Conservation (phyloP, 2,797 vertebrate genomes). For the Rhynchonycteris naso region DNA sequence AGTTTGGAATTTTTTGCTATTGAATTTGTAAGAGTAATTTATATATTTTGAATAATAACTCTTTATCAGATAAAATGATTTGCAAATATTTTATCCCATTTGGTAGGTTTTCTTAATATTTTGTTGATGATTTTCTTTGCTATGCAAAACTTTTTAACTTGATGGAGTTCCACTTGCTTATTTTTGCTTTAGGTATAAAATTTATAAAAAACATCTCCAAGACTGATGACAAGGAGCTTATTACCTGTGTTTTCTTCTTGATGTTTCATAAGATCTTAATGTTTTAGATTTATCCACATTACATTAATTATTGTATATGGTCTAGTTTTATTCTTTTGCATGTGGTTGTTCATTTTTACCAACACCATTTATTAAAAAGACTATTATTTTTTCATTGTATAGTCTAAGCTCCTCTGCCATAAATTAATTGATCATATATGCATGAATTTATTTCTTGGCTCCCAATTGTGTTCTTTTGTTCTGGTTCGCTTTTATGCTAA, state of each 20-base stretch:
- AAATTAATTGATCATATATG: background rate
- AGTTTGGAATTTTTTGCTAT: background rate
- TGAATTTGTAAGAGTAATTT: background rate
- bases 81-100: background rate
- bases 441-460: background rate
- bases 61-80: background rate
- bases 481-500: background rate
- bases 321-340: background rate
- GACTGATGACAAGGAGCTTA: background rate
- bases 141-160: background rate
- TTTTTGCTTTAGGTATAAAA: background rate
- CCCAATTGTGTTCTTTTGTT: background rate
- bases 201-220: background rate
- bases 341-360: background rate
- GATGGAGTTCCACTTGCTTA: background rate
- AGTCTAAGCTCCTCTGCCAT: background rate
- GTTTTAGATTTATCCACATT: background rate
- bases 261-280: background rate
- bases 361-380: background rate
- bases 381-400: background rate
- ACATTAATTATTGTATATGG: background rate
- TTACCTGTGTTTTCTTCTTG: background rate
- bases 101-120: background rate
- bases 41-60: background rate
- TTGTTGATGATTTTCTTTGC: background rate